phyloP scores from a whole-genome alignment of 2,797 vertebrate species.

The Delichon dasypus region DNA sequence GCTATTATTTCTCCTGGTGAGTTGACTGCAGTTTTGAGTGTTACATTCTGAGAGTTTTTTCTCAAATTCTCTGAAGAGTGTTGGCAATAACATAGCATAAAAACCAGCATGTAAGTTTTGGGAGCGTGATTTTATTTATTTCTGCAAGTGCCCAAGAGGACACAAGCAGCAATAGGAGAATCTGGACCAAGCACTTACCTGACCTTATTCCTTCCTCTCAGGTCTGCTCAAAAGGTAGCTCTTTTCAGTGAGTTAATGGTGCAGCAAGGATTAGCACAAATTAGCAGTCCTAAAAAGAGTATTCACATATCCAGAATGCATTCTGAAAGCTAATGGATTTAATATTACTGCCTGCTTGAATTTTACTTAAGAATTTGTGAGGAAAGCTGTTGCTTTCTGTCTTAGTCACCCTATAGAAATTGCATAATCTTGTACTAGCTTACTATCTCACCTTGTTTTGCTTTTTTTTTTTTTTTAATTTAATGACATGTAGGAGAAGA shows the following conservation, averaged over 20 bases:
- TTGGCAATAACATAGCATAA: neutral
- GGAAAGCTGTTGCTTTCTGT: neutral
- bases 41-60: neutral
- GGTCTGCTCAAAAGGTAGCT: neutral
- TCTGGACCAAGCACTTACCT: neutral
- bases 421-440: neutral
- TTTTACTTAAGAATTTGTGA: neutral
- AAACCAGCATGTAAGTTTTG: neutral
- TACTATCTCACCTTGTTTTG: neutral
- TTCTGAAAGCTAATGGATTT: neutral
- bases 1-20: neutral
- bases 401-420: neutral
- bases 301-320: neutral
- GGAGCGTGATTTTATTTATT: neutral
- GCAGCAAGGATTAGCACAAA: neutral
- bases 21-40: neutral
- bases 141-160: neutral
- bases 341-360: neutral
- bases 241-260: neutral
- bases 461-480: neutral
- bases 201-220: neutral
- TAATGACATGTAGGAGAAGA: neutral
- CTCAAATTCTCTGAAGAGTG: neutral
- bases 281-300: neutral
- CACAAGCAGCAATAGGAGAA: neutral